Evolutionary conservation across 2,113 vertebrate genomes (phyloP).

Genomic region (Columba janthina): DNA sequence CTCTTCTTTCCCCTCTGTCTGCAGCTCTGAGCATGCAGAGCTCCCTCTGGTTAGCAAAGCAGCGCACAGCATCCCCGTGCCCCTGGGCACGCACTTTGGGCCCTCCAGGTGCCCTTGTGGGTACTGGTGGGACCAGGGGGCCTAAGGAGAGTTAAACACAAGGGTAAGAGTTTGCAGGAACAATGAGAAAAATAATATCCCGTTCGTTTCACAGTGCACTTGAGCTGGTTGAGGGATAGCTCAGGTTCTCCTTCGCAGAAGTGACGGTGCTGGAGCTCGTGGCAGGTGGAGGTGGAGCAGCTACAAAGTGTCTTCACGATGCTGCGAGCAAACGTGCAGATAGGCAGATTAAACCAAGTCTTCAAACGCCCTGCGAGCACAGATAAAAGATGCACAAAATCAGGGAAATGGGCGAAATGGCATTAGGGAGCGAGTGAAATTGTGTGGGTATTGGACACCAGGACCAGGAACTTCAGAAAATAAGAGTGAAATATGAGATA

Average conservation of each 20-base stretch:
- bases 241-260: background rate
- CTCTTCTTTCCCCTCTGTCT: background rate
- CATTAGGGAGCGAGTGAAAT: background rate
- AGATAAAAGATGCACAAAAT: background rate
- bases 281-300: accelerated
- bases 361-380: background rate
- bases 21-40: background rate
- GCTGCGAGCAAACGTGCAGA: background rate
- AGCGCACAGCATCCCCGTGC: accelerated
- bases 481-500: background rate
- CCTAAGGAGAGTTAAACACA: accelerated
- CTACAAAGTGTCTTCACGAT: background rate
- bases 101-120: background rate
- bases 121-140: accelerated
- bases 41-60: background rate
- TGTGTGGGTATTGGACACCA: accelerated
- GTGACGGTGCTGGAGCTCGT: accelerated
- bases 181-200: background rate
- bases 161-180: background rate
- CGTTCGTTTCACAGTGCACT: accelerated
- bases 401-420: background rate
- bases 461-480: background rate
- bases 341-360: background rate
- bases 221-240: background rate
- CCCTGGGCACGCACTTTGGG: accelerated